A percentile compares a stretch with the other conserved stretches of the same genome.
phyloP scores from a whole-genome alignment of 2,888 invertebrate genomes.

The Limnephilus auricula region DNA sequence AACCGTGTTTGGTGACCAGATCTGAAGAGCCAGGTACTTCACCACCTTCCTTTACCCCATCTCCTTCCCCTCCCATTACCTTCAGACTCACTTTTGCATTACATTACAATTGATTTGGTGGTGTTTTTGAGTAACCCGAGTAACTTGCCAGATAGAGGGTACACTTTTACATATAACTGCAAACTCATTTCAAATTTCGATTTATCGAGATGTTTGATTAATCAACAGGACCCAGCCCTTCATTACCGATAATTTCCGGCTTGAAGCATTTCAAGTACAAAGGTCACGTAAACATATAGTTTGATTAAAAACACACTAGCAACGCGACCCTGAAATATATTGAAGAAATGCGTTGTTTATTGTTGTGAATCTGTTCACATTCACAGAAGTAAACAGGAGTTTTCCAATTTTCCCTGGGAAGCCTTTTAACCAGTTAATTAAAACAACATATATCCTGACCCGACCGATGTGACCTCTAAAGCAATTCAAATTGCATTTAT shows the following conservation, averaged over 20 bases:
- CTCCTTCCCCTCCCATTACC: too few species aligned
- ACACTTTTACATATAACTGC: too few species aligned
- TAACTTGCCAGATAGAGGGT: too few species aligned
- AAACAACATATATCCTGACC: not conserved
- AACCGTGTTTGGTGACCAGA: too few species aligned
- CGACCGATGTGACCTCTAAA: not conserved
- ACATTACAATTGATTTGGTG: too few species aligned
- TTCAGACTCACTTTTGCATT: too few species aligned
- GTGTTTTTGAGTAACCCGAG: too few species aligned
- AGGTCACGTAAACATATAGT: not conserved
- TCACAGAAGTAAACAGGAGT: not conserved
- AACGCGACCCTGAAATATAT: not conserved
- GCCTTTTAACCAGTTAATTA: not conserved
- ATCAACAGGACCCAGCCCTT: not conserved
- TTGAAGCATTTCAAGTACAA: not conserved
- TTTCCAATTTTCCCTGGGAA: not conserved
- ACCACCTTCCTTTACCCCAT: too few species aligned
- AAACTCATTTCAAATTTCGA: too few species aligned
- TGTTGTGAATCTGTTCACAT: not conserved
- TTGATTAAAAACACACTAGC: not conserved
- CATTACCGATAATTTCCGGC: not conserved
- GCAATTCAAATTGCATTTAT: not conserved
- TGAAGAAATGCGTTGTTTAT: not conserved
- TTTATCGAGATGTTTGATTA: too few species aligned
- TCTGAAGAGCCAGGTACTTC: too few species aligned